A percentile compares a stretch with the other conserved stretches of the same genome.
phyloP scores from a whole-genome alignment of 2,888 invertebrate genomes.

The Liposcelis brunnea region DNA sequence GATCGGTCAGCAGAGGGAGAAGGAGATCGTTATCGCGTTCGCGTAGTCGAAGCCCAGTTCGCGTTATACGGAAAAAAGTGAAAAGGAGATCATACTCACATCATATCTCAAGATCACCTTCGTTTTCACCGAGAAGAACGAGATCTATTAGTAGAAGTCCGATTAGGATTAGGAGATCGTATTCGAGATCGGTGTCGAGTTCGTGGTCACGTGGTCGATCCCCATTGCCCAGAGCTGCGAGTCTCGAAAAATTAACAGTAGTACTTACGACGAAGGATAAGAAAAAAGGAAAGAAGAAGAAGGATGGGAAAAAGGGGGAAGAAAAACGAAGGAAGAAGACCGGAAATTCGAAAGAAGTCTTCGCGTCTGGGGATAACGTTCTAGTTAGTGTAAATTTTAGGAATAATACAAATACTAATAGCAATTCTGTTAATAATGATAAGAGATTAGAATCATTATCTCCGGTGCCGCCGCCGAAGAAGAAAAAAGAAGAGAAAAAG shows the following conservation, averaged over 20 bases:
- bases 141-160: neutral
- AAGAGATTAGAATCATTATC: constrained; percentile 12
- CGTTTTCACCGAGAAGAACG: neutral
- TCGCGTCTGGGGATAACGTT: constrained; percentile 84
- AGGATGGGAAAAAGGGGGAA: constrained; percentile 21
- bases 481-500: constrained; percentile 23
- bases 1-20: neutral
- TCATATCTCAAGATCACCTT: neutral
- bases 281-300: constrained; percentile 24
- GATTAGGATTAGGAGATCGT: neutral
- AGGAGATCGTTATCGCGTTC: neutral
- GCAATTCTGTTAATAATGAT: constrained; percentile 25
- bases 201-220: constrained; percentile 18
- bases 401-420: constrained; percentile 37
- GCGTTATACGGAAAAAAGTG: neutral
- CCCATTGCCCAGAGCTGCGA: constrained; percentile 11
- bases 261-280: constrained; percentile 20
- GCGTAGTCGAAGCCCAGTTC: neutral
- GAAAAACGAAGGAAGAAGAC: constrained; percentile 26
- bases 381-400: constrained; percentile 76
- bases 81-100: neutral
- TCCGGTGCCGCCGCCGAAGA: constrained; percentile 19
- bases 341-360: constrained; percentile 55
- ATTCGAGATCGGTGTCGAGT: constrained; percentile 15
- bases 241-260: constrained; percentile 21